Evolutionary conservation across 1,140 invertebrate species (phyloP).

Genomic region (Drosophila rufa): DNA sequence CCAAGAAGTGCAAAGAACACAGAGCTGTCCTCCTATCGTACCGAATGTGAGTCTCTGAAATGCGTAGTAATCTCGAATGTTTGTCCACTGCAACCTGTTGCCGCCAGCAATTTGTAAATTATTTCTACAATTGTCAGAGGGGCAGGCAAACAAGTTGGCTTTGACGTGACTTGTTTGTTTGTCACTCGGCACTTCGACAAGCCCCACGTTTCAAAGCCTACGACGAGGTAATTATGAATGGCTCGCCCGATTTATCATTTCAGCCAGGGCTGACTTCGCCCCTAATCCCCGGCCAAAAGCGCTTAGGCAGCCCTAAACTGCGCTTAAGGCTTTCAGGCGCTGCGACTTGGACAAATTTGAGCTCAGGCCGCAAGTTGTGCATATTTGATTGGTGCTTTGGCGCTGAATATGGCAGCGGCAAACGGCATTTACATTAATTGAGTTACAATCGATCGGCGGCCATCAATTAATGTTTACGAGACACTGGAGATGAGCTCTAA

Average conservation of each 20-base stretch:
- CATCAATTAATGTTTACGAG: constrained; percentile 64
- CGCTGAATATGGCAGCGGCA: constrained; percentile 28
- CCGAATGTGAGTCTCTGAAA: constrained; percentile 51
- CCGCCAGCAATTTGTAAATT: constrained; percentile 60
- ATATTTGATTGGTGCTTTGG: constrained; percentile 25
- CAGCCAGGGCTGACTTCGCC: constrained; percentile 21
- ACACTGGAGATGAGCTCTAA: constrained; percentile 26
- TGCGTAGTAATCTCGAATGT: constrained; percentile 69
- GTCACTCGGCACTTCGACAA: constrained; percentile 32
- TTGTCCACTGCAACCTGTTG: constrained; percentile 63
- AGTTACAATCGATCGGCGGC: constrained; percentile 29
- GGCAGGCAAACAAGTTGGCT: constrained; percentile 28
- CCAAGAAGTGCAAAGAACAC: constrained; percentile 24
- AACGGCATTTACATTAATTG: constrained; percentile 54
- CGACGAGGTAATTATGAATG: constrained; percentile 59
- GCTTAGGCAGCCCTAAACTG: constrained; percentile 23
- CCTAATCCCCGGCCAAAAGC: constrained; percentile 19
- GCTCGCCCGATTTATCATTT: constrained; percentile 64
- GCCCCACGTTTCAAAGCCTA: constrained; percentile 19
- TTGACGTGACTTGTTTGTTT: constrained; percentile 44
- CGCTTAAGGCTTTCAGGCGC: constrained; percentile 15
- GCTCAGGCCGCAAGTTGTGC: constrained; percentile 25
- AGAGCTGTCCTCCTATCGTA: constrained; percentile 22
- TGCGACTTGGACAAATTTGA: constrained; percentile 35
- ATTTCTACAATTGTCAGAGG: constrained; percentile 52